Evolutionary conservation across 2,888 invertebrate genomes (phyloP), one percentile per base, ranked within the genome.

Genomic region (Nomada goodeniana): DNA sequence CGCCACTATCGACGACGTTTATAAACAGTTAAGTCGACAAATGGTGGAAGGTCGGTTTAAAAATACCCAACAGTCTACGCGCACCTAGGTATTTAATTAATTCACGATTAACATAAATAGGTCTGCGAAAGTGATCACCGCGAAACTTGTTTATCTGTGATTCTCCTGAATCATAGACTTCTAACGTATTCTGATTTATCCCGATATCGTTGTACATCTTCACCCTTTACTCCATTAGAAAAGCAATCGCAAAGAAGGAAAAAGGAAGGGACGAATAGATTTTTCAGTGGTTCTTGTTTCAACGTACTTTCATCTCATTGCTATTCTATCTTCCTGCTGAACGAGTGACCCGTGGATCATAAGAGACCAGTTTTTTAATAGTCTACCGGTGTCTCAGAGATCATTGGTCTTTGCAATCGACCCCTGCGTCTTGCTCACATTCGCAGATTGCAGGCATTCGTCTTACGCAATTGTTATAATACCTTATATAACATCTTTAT

Each of bases 1-100:
- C 67, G 2, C 42, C 23, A 4, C 11, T 13, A 50, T 26, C 26
- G 18, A 50, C 36, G 26, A 47, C 55, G 70, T 71, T 71, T 76
- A 65, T 71, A 80, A 68, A 80, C 77, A 71, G 72, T 59, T 36
- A 42, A 77, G 68, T 63, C 59, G 57, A 50, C 59, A 73, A 77
- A 68, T 55, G 42, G 61, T 68, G 42, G 72, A 73, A 80, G 80
- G 77, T 57, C 53, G 44, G 18, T 52, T 68, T 80, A 80, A 72
- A 72, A 77, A 80, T 80, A 80, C 15, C 5, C 26, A 20, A n/a
- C 73, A 26, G 52, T 64, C 57, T 59, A 36, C 36, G 61, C 57
- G 20, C 18, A 55, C 72, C 70, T 50, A 52, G 26, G 76, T 52
- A 76, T 80, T 60, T 55, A 68, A 80, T 80, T 72, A 68, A 36